phyloP scores from a whole-genome alignment of 2,113 vertebrate species.

The Myrmecobius fasciatus region DNA sequence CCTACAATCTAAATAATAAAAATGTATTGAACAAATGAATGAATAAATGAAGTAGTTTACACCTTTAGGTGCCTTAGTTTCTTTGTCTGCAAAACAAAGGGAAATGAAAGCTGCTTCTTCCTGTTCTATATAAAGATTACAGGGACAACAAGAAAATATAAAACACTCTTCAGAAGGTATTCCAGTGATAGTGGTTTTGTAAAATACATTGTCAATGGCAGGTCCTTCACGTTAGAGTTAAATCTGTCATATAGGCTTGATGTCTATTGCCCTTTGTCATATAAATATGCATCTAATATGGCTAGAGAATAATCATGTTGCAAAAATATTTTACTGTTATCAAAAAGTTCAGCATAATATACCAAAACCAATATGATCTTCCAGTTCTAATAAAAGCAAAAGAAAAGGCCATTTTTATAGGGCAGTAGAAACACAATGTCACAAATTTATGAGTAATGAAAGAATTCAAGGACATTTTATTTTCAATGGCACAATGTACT shows the following conservation, averaged over 20 bases:
- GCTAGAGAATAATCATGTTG: background rate
- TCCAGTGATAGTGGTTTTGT: background rate
- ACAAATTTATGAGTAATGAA: slow-evolving; percentile 64
- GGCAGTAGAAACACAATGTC: slow-evolving; percentile 57
- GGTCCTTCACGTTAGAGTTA: background rate
- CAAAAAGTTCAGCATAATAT: slow-evolving; percentile 64
- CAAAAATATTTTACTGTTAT: slow-evolving; percentile 59
- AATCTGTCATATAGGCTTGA: background rate
- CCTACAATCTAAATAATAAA: background rate
- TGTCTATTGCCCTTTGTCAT: background rate
- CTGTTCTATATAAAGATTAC: background rate
- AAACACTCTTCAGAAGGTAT: background rate
- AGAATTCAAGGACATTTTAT: slow-evolving; percentile 74
- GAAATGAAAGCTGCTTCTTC: background rate
- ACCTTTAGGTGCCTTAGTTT: background rate
- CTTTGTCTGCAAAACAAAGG: background rate
- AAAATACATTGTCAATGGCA: background rate
- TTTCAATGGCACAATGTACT: slow-evolving; percentile 56
- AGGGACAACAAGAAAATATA: slow-evolving; percentile 11
- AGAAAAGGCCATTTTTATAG: slow-evolving; percentile 66
- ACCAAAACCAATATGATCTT: slow-evolving; percentile 65
- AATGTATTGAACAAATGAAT: background rate
- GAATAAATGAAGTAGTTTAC: background rate
- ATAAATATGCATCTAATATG: slow-evolving; percentile 8
- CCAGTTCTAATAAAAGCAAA: slow-evolving; percentile 52